phyloP scores from a whole-genome alignment of 2,888 invertebrate species.

The Amaurobius ferox region DNA sequence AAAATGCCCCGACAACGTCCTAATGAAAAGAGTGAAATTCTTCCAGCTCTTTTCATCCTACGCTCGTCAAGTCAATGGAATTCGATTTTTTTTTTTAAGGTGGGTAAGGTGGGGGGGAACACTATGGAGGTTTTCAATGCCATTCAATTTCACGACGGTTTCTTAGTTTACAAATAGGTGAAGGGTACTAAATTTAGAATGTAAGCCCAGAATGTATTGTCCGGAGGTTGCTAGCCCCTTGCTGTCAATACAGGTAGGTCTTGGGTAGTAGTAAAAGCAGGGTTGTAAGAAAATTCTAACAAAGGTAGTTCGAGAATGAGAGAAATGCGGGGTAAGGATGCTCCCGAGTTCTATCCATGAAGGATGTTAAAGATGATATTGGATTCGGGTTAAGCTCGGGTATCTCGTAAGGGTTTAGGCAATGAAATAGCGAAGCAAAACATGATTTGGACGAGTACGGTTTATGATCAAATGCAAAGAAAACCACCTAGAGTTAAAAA shows the following conservation, averaged over 20 bases:
- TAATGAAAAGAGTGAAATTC: too few species aligned
- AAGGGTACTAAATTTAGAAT: slow-evolving; percentile 59
- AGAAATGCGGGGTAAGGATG: background rate
- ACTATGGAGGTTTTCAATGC: background rate
- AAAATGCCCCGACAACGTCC: too few species aligned
- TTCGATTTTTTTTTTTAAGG: too few species aligned
- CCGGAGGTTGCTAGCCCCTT: background rate
- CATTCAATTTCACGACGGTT: slow-evolving; percentile 15
- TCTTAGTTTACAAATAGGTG: slow-evolving; percentile 24
- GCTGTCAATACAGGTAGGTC: background rate
- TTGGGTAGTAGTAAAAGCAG: too few species aligned
- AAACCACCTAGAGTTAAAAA: too few species aligned
- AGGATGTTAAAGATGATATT: background rate
- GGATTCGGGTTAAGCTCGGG: too few species aligned
- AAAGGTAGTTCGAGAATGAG: background rate
- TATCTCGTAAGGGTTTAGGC: too few species aligned
- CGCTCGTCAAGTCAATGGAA: too few species aligned
- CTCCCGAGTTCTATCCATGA: background rate
- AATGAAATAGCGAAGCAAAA: too few species aligned
- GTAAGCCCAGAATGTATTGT: slow-evolving; percentile 28
- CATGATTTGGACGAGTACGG: too few species aligned
- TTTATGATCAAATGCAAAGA: too few species aligned
- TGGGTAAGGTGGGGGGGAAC: background rate
- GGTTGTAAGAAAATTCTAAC: background rate
- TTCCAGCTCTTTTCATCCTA: too few species aligned